Conservation (phyloP, 2,888 invertebrate species). For the Cremastinae sp. region DNA sequence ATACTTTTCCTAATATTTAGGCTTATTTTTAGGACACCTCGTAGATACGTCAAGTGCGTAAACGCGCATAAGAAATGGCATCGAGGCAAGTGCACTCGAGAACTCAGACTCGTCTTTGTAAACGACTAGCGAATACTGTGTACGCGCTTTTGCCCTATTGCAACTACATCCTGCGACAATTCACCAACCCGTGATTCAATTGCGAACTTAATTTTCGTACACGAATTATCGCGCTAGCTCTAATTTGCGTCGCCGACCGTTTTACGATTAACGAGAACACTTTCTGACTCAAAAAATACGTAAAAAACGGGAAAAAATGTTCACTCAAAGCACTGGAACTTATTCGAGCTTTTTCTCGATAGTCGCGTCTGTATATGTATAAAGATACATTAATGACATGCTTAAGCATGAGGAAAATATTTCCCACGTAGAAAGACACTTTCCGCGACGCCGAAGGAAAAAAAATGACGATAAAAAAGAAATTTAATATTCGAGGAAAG, state of each 20-base stretch:
- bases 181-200: conserved; percentile 33
- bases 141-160: conserved; percentile 26
- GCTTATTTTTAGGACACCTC: too few relatives aligned
- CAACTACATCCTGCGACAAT: conserved; percentile 28
- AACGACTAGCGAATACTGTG: conserved; percentile 6
- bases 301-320: neutral
- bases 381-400: neutral
- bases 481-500: conserved; percentile 42
- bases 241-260: neutral
- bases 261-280: too few relatives aligned
- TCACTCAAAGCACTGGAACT: too few relatives aligned
- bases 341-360: neutral
- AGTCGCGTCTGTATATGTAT: neutral
- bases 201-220: conserved; percentile 30
- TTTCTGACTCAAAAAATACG: neutral
- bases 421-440: too few relatives aligned
- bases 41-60: neutral
- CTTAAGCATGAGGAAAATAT: conserved; percentile 17
- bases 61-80: conserved; percentile 30
- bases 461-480: conserved; percentile 32
- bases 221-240: conserved; percentile 1
- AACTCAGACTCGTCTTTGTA: conserved; percentile 18
- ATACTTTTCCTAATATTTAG: too few relatives aligned
- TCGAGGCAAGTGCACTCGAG: conserved; percentile 25
- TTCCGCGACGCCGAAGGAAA: neutral